Evolutionary conservation across 2,113 vertebrate genomes (phyloP), one percentile per base, ranked within the genome.

Genomic region (Etheostoma spectabile): DNA sequence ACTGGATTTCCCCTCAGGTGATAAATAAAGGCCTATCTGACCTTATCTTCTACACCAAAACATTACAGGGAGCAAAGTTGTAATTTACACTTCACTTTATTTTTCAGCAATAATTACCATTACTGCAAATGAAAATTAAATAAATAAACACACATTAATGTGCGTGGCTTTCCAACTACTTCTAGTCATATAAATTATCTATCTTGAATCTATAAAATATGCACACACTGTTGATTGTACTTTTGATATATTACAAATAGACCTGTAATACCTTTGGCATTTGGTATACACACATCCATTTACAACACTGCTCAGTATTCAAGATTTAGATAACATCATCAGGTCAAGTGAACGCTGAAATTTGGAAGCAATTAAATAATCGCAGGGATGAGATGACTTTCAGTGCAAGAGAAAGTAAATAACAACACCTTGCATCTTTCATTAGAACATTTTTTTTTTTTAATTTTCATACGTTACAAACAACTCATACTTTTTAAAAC

Each of bases 291-390:
- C 16, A 27, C 22, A 57, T 13, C 16, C 2, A 45, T 72, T 60
- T 45, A n/a, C 15, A 42, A 12, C 15, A 66, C 12, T 53, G 18
- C 4, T 53, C 1, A 0, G 63, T 4, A 1, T 30, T 73, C 4
- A 0, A 48, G 18, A 66, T 2, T 75, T 45, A 74, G 27, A 65
- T 14, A 13, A 63, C 52, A 64, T 8, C 19, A 42, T 52, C 5
- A n/a, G 2, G 2, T 46, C 8, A 22, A 8, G 16, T n/a, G 22
- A 74, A 22, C 6, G 15, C 2, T n/a, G 24, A 45, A 42, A 74
- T 55, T 38, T 49, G 56, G 65, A 45, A 51, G 21, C 7, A 48
- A 56, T 83, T n/a, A 62, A 65, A 71, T 65, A 5, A 0, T 21
- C 4, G 8, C 15, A 15, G 12, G 27, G 27, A 15, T 13, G 7